Percentiles rank a stretch among this genome's conserved stretches.
These are phyloP conservation scores for Trachymyrmex cornetzi DNA, from an alignment of 1,140 invertebrate species.

Conservation along the genomic window DNA sequence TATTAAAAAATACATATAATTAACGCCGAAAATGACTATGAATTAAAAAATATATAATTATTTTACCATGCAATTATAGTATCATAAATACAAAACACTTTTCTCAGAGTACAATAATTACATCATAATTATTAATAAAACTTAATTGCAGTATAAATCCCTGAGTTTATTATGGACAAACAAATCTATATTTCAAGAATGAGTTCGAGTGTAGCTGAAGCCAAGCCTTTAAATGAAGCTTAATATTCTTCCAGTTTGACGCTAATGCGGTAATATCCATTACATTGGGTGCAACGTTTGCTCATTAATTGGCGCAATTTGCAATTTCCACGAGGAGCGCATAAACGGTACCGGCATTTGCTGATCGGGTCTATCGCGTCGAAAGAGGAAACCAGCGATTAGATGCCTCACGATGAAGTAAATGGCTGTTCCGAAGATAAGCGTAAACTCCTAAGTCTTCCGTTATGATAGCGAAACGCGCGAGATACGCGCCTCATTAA, in stretches of 20 bases:
- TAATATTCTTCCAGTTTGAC: background rate
- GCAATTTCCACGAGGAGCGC: slow-evolving; percentile 12
- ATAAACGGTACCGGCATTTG: background rate
- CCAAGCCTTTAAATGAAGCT: background rate
- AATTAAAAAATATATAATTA: too few relatives aligned
- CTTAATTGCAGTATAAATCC: background rate
- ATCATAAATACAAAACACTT: too few relatives aligned
- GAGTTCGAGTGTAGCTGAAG: background rate
- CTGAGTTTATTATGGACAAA: background rate
- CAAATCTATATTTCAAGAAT: background rate
- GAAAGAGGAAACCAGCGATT: slow-evolving; percentile 46
- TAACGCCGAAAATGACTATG: too few relatives aligned
- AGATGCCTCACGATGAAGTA: slow-evolving; percentile 21
- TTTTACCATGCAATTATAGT: too few relatives aligned
- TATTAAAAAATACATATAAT: too few relatives aligned
- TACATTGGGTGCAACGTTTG: slow-evolving; percentile 6
- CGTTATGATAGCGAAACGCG: slow-evolving; percentile 51
- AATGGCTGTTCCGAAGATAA: slow-evolving; percentile 42
- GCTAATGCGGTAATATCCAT: slow-evolving; percentile 39
- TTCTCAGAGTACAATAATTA: background rate
- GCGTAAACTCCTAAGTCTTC: slow-evolving; percentile 38
- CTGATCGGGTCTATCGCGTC: slow-evolving; percentile 19
- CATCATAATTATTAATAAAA: background rate
- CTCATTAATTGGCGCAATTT: slow-evolving; percentile 36
- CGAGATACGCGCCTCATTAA: slow-evolving; percentile 42